phyloP scores from a whole-genome alignment of 2,888 invertebrate genomes.

The Nomada hirtipes region DNA sequence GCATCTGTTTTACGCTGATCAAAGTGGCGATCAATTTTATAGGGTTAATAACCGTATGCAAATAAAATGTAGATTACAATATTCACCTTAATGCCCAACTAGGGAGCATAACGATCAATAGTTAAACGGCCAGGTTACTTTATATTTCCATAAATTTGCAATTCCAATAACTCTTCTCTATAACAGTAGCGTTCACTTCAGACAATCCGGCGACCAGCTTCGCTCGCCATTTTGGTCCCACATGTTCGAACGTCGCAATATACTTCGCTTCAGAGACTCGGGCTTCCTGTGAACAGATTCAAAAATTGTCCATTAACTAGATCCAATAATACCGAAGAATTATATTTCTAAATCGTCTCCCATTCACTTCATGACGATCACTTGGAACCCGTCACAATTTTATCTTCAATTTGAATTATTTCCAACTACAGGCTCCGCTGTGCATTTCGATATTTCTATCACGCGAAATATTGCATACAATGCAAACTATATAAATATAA shows the following conservation, averaged over 20 bases:
- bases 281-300: constrained; percentile 4
- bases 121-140: no score
- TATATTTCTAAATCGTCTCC: neutral
- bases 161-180: neutral
- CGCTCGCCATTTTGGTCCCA: neutral
- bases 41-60: no score
- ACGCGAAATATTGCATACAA: no score
- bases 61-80: no score
- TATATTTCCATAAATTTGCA: neutral
- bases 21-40: no score
- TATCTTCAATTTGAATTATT: constrained; percentile 16
- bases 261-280: neutral
- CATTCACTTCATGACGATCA: constrained; percentile 16
- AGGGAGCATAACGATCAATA: no score
- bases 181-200: neutral
- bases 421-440: neutral
- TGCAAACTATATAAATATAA: no score
- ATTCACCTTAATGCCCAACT: no score
- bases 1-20: no score
- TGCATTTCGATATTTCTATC: neutral
- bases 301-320: neutral
- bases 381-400: constrained; percentile 11
- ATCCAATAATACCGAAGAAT: neutral
- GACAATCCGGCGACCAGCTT: neutral
- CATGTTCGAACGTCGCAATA: neutral